Base-by-base conservation (phyloP, 2,888 invertebrate genomes). In the Rhingia rostrata region DNA sequence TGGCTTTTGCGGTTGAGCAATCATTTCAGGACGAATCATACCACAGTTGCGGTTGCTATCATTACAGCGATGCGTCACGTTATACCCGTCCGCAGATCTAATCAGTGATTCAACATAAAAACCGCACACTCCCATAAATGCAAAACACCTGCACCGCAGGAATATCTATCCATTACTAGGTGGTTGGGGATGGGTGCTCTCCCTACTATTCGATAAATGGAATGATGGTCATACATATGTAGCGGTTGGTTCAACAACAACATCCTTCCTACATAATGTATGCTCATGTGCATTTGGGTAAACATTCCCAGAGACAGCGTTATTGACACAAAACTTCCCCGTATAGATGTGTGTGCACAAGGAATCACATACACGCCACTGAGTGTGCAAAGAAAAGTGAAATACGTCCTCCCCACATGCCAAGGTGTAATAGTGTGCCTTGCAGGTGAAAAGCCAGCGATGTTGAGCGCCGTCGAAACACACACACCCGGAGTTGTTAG, bases 241-340 rank as follows among this genome's bases (percentile, higher is more conserved):
- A 47, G 22, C 10, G 33, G n/a, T 9, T 10, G 58, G 32, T 6
- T 22, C 10, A 61, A 12, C 51, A 66, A 58, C 53, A 77, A 67
- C 61, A 77, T 69, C 63, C 63, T 54, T 39, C 47, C 49, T 32
- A 51, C 33, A 49, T 45, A 54, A 56, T 73, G 39, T 30, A 73
- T 54, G 56, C 54, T 56, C 49, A 51, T 56, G 74, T 74, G 63
- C 78, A 73, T 73, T 49, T 78, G 67, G 43, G 58, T 77, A 61
- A 83, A 83, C 78, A 78, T 53, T 45, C 33, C 12, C 60, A 51
- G 47, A 35, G 53, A 53, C 51, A 67, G 22, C 61, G 43, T 72
- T 79, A 83, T 83, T 83, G 79, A 83, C 79, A 70, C 53, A 79
- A 79, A 83, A 84, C 73, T 79, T 84, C 69, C 14, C 32, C 73